phyloP scores from a whole-genome alignment of 2,888 invertebrate species.

The Hyalella azteca region DNA sequence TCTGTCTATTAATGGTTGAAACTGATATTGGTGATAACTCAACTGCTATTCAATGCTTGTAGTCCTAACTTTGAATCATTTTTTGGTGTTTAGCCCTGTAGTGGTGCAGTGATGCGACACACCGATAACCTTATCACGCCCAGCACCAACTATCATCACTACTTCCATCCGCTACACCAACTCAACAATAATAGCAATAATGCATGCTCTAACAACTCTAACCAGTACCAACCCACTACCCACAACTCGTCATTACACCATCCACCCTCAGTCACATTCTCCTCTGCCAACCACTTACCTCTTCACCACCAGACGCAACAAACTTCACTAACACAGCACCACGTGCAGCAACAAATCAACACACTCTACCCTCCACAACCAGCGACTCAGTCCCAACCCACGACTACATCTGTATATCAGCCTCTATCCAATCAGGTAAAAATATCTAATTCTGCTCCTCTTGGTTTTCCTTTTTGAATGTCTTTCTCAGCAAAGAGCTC shows the following conservation, averaged over 20 bases:
- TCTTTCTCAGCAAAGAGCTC: background rate
- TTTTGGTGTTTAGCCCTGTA: constrained; percentile 33
- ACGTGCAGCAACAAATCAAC: constrained; percentile 19
- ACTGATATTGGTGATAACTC: background rate
- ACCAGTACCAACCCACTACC: constrained; percentile 7
- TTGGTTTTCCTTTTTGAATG: constrained; percentile 18
- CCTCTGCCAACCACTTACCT: background rate
- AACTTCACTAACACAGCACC: background rate
- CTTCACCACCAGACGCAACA: constrained; percentile 22
- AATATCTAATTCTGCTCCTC: background rate
- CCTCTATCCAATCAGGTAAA: constrained; percentile 33
- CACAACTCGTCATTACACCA: background rate
- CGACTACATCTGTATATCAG: constrained; percentile 24
- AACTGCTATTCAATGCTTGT: background rate
- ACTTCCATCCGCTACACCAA: constrained; percentile 13
- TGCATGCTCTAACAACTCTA: constrained; percentile 17
- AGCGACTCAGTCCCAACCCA: constrained; percentile 19
- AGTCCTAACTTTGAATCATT: background rate
- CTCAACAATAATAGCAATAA: constrained; percentile 19
- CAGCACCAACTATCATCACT: constrained; percentile 11
- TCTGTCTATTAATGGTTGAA: too few relatives aligned
- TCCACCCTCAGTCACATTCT: background rate
- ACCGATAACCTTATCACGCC: constrained; percentile 25
- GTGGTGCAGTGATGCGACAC: constrained; percentile 27
- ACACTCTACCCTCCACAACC: constrained; percentile 7